Evolutionary conservation across 2,797 vertebrate genomes (phyloP), one percentile per base, ranked within the genome.

Genomic region (Gila robusta): DNA sequence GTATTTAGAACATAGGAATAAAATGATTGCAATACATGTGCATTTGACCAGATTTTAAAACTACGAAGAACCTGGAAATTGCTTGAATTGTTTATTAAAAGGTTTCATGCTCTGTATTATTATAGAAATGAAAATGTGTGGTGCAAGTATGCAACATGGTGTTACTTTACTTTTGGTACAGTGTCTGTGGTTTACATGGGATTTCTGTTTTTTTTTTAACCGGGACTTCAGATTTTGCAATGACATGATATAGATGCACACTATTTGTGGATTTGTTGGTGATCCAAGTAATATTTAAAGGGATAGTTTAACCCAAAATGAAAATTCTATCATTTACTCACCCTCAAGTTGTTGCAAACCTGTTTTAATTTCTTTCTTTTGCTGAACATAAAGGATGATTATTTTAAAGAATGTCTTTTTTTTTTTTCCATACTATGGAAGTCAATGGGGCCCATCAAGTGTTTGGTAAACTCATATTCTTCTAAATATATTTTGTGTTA

Each of bases 11-110:
- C 1, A 32, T 81, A 10, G 72, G 59, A 67, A 81, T 76, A 56
- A 76, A 32, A 12, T 19, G 5, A 74, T 52, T 56, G 59, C 35
- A 26, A 41, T 86, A 70, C 39, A 70, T 67, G 21, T 85, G 26
- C 54, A 77, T 81, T 72, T 79, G 21, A 54, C 28, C 67, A 76
- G n/a, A 84, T 79, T 74, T 77, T 59, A 71, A 91, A 90, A 91
- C 90, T 35, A 91, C 88, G 90, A 64, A 92, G 91, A 92, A 94
- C 94, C 94, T 96, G 95, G 95, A 94, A 95, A 94, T 95, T 95
- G 93, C 95, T 96, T 96, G 95, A 96, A 96, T 92, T 92, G 90
- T 88, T 89, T 88, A 84, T 79, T 86, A 83, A 92, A 93, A 91
- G 87, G 47, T 89, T 90, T 59, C 79, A 69, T 76, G 73, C 66